These are phyloP conservation scores for Drosophila pachea DNA, from an alignment of 1,140 invertebrate species.

Conservation along the genomic window DNA sequence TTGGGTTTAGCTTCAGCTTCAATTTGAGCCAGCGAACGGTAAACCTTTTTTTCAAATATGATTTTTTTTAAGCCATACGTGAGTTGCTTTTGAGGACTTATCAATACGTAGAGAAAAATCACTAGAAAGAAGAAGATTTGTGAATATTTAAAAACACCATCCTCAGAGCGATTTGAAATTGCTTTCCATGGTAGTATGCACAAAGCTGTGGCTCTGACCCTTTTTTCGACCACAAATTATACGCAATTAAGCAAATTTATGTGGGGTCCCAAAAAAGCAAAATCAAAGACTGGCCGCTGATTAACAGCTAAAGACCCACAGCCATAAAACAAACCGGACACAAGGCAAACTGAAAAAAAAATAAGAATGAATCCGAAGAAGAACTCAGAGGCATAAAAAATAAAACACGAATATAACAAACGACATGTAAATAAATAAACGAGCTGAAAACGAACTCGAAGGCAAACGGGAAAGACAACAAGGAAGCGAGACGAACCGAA, in stretches of 20 bases:
- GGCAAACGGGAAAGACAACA: conserved; percentile 67
- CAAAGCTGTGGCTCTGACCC: conserved; percentile 30
- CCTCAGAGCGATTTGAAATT: conserved; percentile 14
- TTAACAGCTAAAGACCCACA: conserved; percentile 68
- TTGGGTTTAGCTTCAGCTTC: conserved; percentile 35
- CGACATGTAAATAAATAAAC: conserved; percentile 69
- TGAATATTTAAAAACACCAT: conserved; percentile 1
- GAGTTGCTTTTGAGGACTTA: conserved; percentile 39
- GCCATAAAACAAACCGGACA: conserved; percentile 17
- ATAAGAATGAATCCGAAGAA: conserved; percentile 4
- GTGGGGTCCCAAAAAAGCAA: conserved; percentile 49
- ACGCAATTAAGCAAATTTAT: conserved; percentile 76
- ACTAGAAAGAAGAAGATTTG: conserved; percentile 1
- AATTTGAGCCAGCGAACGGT: conserved; percentile 33
- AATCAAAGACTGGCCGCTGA: conserved; percentile 63
- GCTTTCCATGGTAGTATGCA: conserved; percentile 54
- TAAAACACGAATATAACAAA: conserved; percentile 39
- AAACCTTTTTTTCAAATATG: conserved; percentile 41
- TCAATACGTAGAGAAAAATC: conserved; percentile 6
- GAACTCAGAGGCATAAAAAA: conserved; percentile 38
- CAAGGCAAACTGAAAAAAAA: conserved; percentile 36
- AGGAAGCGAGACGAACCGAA: conserved; percentile 48
- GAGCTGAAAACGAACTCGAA: conserved; percentile 28
- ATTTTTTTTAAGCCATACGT: conserved; percentile 56
- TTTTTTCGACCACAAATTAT: conserved; percentile 71